Percentiles rank a stretch among this genome's conserved stretches.
Evolutionary conservation across 2,797 vertebrate genomes (phyloP).

Genomic region (Pseudochirops cupreus): DNA sequence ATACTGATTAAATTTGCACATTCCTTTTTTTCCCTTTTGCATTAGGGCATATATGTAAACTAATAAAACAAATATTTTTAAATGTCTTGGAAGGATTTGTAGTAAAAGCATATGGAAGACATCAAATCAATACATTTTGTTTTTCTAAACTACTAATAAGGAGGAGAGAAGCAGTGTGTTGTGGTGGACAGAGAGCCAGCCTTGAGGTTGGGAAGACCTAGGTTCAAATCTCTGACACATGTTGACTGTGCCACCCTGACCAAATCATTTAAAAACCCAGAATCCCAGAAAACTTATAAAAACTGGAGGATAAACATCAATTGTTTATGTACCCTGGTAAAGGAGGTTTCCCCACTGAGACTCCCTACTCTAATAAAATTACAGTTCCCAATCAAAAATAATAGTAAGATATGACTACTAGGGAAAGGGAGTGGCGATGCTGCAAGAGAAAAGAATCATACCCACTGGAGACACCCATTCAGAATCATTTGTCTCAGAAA

Average conservation of each 20-base stretch:
- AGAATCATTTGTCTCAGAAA: neutral
- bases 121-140: neutral
- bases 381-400: neutral
- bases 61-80: conserved; percentile 20
- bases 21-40: conserved; percentile 29
- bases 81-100: neutral
- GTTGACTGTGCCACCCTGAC: neutral
- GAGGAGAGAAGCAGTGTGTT: neutral
- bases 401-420: neutral
- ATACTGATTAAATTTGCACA: neutral
- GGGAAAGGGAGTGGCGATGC: neutral
- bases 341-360: neutral
- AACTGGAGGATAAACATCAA: neutral
- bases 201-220: neutral
- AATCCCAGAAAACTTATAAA: neutral
- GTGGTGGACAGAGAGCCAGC: neutral
- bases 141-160: neutral
- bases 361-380: neutral
- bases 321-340: neutral
- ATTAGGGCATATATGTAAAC: conserved; percentile 38
- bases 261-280: neutral
- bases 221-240: neutral
- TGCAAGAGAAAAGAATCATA: neutral
- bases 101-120: neutral
- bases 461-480: neutral